Conservation (phyloP, 2,888 invertebrate genomes). For the Diploptera punctata region DNA sequence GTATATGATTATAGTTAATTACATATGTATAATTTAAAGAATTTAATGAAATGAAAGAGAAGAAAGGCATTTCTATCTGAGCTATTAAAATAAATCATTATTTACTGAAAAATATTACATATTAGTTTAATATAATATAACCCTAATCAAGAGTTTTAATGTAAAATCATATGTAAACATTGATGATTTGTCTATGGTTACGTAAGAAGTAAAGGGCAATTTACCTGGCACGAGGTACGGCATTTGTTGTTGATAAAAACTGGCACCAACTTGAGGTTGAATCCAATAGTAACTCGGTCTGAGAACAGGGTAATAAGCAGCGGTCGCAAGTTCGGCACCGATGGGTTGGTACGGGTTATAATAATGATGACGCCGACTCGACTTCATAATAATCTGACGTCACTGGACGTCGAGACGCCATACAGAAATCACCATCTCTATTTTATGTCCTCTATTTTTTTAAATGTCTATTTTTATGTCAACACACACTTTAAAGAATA, state of each 20-base stretch:
- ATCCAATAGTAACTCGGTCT: constrained; percentile 40
- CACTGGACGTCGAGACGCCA: constrained; percentile 36
- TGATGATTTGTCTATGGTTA: too few relatives aligned
- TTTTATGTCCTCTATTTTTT: background rate
- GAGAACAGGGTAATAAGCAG: constrained; percentile 35
- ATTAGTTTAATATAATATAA: too few relatives aligned
- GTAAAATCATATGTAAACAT: too few relatives aligned
- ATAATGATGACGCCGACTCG: constrained; percentile 40
- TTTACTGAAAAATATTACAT: too few relatives aligned
- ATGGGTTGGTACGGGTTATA: constrained; percentile 41
- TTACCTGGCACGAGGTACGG: constrained; percentile 82
- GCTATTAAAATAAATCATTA: too few relatives aligned
- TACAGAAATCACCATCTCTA: constrained; percentile 33
- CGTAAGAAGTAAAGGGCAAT: too few relatives aligned
- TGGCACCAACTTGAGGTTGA: constrained; percentile 22
- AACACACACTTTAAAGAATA: too few relatives aligned
- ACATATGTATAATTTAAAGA: too few relatives aligned
- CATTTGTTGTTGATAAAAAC: constrained; percentile 41
- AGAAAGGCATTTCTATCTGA: too few relatives aligned
- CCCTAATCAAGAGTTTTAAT: too few relatives aligned
- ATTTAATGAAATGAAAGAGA: too few relatives aligned
- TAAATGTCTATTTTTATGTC: background rate
- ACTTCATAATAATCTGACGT: constrained; percentile 41
- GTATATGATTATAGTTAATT: too few relatives aligned
- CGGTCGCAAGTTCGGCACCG: constrained; percentile 35